phyloP scores from a whole-genome alignment of 2,888 invertebrate species.

The Latrodectus hesperus region DNA sequence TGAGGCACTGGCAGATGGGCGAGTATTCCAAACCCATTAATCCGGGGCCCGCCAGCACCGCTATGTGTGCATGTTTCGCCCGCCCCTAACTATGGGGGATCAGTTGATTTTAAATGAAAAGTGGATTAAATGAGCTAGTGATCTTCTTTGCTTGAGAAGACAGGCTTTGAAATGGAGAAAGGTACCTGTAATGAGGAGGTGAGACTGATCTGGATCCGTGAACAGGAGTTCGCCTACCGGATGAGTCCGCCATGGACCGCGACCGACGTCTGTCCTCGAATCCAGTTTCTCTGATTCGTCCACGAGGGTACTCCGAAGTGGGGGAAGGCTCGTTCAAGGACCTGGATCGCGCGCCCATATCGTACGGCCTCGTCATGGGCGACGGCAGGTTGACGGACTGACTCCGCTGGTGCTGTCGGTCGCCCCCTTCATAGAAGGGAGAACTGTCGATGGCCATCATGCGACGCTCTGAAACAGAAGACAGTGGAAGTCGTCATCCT shows the following conservation, averaged over 20 bases:
- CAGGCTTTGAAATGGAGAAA: too few species aligned
- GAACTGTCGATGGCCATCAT: constrained; percentile 74
- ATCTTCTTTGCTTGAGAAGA: too few species aligned
- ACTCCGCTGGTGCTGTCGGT: constrained; percentile 21
- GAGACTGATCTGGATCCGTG: constrained; percentile 83
- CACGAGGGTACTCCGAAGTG: constrained; percentile 32
- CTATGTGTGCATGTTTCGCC: too few species aligned
- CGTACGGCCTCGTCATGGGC: background rate
- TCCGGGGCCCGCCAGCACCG: too few species aligned
- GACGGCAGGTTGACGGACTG: constrained; percentile 23
- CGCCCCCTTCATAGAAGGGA: constrained; percentile 54
- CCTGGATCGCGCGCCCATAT: constrained; percentile 37
- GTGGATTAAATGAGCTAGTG: too few species aligned
- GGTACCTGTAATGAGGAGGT: constrained; percentile 83
- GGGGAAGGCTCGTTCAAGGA: constrained; percentile 43
- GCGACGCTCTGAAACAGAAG: constrained; percentile 72
- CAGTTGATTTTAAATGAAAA: too few species aligned
- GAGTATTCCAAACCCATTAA: too few species aligned
- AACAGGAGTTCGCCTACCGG: constrained; percentile 35
- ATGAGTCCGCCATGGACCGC: constrained; percentile 52
- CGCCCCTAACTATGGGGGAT: too few species aligned
- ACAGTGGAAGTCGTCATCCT: background rate
- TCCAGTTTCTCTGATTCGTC: constrained; percentile 49
- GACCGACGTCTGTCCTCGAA: constrained; percentile 56
- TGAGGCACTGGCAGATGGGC: too few species aligned